Base-by-base conservation (phyloP, 2,797 vertebrate species). In the Myripristis murdjan region DNA sequence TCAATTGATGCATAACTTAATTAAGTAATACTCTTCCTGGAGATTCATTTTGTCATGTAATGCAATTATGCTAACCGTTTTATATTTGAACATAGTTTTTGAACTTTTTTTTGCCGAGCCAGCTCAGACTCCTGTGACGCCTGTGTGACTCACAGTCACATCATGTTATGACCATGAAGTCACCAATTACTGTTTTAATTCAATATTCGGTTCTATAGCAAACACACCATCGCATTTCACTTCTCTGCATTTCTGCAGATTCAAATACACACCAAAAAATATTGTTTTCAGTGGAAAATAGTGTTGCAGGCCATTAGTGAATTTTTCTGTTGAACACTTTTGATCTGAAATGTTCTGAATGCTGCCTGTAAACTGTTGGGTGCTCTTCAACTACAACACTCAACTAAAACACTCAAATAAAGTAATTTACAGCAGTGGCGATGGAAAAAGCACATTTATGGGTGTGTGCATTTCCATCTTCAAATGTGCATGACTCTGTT, bases 71-170 rank as follows among this genome's bases (percentile, higher is more conserved):
- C 35, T 39, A 39, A 39, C 10, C 35, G 12, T 39, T 39, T 39
- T 39, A 39, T 39, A 12, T 10, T 2, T 10, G 14, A 39, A 39
- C 35, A 7, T 28, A 28, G 33, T 35, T 35, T 35, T 35, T 35
- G 33, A 9, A 28, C 26, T 28, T 28, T 28, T 28, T 28, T 28
- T 28, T 28, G 2, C 26, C 26, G 2, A 28, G 26, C 6, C 26
- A 2, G 26, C 26, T 28, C 26, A 28, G 26, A 28, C 26, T 28
- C 26, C 26, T 28, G 26, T 28, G 26, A 28, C 26, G 16, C 15
- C 61, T 41, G 61, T 20, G 37, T 64, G 62, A 64, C 22, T 64
- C 62, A 64, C n/a, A 53, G 48, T 52, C n/a, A 52, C 18, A 47
- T 44, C 43, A 12, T 52, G 14, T 26, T 22, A 16, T 41, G 48